These are phyloP conservation scores for Bucorvus abyssinicus DNA, from an alignment of 2,797 vertebrate genomes.

Conservation along the genomic window DNA sequence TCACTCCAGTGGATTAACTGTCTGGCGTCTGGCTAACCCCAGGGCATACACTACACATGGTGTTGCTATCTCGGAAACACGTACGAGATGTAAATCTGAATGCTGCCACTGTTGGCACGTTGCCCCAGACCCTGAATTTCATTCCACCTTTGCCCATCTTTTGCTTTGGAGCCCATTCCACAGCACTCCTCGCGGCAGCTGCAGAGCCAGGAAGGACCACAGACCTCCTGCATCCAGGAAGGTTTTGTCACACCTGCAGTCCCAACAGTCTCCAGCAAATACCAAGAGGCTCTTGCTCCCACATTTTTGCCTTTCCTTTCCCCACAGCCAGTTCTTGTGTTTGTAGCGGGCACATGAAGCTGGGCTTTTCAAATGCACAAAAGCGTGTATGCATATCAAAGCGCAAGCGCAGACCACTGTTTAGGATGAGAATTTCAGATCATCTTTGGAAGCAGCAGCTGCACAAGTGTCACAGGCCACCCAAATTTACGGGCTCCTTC, in stretches of 20 bases:
- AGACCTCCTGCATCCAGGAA: neutral
- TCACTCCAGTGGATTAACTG: neutral
- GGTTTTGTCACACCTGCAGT: neutral
- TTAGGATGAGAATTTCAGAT: neutral
- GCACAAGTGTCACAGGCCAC: neutral
- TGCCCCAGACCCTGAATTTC: neutral
- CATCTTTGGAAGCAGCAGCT: neutral
- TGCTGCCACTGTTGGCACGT: neutral
- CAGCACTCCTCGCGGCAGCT: too few relatives aligned
- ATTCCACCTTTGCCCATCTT: neutral
- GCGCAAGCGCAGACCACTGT: neutral
- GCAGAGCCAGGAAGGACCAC: neutral
- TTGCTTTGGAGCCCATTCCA: neutral
- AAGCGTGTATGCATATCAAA: rapidly evolving
- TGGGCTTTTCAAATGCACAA: neutral
- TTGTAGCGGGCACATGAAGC: neutral
- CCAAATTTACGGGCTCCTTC: neutral
- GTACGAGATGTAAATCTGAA: neutral
- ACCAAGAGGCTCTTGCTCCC: neutral
- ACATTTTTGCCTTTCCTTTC: neutral
- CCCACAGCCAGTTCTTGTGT: neutral
- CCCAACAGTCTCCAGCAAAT: neutral
- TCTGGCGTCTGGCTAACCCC: neutral
- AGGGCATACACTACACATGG: neutral
- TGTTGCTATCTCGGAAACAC: neutral